Evolutionary conservation across 1,140 invertebrate genomes (phyloP), one percentile per base, ranked within the genome.

Genomic region (Drosophila simulans): DNA sequence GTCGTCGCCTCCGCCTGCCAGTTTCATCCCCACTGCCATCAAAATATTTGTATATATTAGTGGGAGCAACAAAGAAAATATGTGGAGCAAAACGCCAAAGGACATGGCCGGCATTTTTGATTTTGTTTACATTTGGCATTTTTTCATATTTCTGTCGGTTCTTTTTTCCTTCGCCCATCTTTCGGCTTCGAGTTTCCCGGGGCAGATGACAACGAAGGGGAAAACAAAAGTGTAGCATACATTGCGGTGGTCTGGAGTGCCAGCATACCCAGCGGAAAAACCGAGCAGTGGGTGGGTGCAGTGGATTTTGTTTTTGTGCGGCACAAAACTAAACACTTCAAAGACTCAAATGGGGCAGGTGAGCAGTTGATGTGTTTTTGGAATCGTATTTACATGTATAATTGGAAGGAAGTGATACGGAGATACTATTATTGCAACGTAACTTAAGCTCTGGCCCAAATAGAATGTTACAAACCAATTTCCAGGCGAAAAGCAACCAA

Each of bases 101-200:
- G 78, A 76, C 77, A 80, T 71, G 63, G 52, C 43, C 58, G 63
- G 54, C 63, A 79, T 80, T 75, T 80, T 80, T 75, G 63, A 80
- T 80, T 59, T 60, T 80, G 58, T 80, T 80, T 75, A 76, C 77
- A 80, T 68, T 68, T 65, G 45, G 45, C 62, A 64, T 66, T 65
- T 53, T 53, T 66, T 52, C 46, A 51, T 68, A 65, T 68, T 62
- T 49, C 40, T 34, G 11, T 39, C 12, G 37, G 11, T 39, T 34
- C 34, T 34, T 39, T 13, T 37, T 62, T 27, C 31, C 31, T 37
- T 39, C 31, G 31, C n/a, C n/a, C 35, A 45, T 46, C 57, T 27
- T 34, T 43, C 15, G n/a, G 17, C 15, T 39, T 20, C 13, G 1
- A 20, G 13, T 62, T 27, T 31, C 59, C 59, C 46, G 31, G 27